Conservation (phyloP, 2,797 vertebrate species). For the Chloroceryle amazona region DNA sequence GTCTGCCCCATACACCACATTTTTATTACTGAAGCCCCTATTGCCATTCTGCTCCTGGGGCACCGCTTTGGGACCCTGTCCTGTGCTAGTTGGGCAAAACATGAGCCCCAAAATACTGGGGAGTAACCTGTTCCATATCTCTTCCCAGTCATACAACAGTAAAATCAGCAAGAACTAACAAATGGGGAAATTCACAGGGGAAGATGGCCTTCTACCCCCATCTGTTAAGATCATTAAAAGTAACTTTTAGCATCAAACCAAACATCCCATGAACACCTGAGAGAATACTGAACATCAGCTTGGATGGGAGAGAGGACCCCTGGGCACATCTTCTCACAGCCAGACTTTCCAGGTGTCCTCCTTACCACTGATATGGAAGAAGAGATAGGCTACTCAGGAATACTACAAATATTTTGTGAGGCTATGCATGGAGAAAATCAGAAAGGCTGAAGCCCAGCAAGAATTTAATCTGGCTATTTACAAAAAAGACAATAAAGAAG, state of each 20-base stretch:
- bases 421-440: too few species aligned
- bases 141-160: not conserved
- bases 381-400: too few species aligned
- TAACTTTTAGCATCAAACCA: not conserved
- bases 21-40: constrained; percentile 18
- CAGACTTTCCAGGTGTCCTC: not conserved
- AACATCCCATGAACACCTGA: not conserved
- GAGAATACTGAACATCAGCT: not conserved
- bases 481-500: too few species aligned
- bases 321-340: not conserved
- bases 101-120: rapidly evolving
- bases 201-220: not conserved
- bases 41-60: not conserved
- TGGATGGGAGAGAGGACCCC: not conserved
- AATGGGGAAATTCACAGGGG: not conserved
- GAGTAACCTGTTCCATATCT: not conserved
- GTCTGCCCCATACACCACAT: constrained; percentile 37
- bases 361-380: not conserved
- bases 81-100: not conserved
- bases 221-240: constrained; percentile 14
- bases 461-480: too few species aligned
- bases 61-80: not conserved
- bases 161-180: not conserved
- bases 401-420: too few species aligned
- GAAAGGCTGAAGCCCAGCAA: too few species aligned